Conservation (phyloP, 1,140 invertebrate species). For the Scaptomyza montana region DNA sequence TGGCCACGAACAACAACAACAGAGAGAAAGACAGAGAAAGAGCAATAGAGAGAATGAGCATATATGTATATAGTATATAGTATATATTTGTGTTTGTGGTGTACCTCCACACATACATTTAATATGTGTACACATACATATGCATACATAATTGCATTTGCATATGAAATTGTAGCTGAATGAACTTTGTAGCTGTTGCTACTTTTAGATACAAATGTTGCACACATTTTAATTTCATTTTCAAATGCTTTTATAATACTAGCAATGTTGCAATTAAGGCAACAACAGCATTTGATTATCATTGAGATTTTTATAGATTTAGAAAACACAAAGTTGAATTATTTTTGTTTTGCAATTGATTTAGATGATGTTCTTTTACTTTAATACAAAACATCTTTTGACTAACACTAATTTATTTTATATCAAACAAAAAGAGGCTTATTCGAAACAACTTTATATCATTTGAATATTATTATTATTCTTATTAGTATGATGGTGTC, state of each 20-base stretch:
- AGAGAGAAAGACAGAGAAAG: not conserved
- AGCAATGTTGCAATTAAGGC: conserved; percentile 17
- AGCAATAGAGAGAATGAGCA: not conserved
- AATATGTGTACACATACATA: not conserved
- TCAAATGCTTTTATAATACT: conserved; percentile 17
- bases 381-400: too few relatives aligned
- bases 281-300: conserved; percentile 2
- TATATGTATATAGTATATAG: not conserved
- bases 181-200: conserved; percentile 20
- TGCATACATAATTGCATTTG: conserved; percentile 18
- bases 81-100: conserved; percentile 2
- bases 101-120: not conserved
- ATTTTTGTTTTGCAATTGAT: not conserved
- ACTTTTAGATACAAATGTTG: conserved; percentile 41
- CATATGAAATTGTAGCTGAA: conserved; percentile 27
- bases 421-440: too few relatives aligned
- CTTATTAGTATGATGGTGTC: too few relatives aligned
- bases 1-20: conserved; percentile 37
- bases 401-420: too few relatives aligned
- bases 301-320: not conserved
- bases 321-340: not conserved
- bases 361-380: not conserved
- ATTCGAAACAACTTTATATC: too few relatives aligned
- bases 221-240: conserved; percentile 37
- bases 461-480: too few relatives aligned